Evolutionary conservation across 2,888 invertebrate species (phyloP), one percentile per base, ranked within the genome.

Genomic region (Drosophila fulvimacula): DNA sequence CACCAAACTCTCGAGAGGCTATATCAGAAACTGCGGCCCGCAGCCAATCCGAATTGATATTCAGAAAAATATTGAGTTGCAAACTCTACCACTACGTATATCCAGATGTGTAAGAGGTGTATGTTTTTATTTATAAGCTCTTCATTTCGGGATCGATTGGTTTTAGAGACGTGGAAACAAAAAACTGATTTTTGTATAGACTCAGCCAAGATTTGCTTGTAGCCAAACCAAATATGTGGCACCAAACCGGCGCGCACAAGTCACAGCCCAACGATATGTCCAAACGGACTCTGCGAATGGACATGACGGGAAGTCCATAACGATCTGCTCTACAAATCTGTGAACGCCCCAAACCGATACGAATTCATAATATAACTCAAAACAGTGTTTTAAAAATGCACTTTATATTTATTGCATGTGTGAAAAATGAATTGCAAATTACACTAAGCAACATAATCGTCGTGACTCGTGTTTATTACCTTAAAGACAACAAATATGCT

Each of bases 271-370:
- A 21, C 21, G 42, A 42, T 6, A 13, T 21, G 13, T 13, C 21
- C 15, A 21, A 30, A 30, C 9, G 15, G 17, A 30, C n/a, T 36
- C 74, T 44, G 57, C 62, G 57, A 63, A 65, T 58, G 66, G 61
- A 51, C 10, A n/a, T 34, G 15, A 59, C 85, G 89, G 82, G 82
- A 83, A 83, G 89, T 87, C 82, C 82, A 83, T 78, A 69, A 69
- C 17, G 46, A 55, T 63, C 39, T 57, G 46, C 48, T 41, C 53
- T 36, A 66, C 61, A 73, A 67, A 72, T 62, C 55, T 21, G 42
- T 42, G 42, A 21, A 42, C 21, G 21, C 15, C 42, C 42, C 42
- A 42, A 21, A 42, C 49, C 53, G 27, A 15, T 49, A 17, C 34
- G 21, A 51, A 21, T 10, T 21, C 15, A 51, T 34, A 51, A 34